phyloP scores from a whole-genome alignment of 2,113 vertebrate species.

The Vanacampus margaritifer region DNA sequence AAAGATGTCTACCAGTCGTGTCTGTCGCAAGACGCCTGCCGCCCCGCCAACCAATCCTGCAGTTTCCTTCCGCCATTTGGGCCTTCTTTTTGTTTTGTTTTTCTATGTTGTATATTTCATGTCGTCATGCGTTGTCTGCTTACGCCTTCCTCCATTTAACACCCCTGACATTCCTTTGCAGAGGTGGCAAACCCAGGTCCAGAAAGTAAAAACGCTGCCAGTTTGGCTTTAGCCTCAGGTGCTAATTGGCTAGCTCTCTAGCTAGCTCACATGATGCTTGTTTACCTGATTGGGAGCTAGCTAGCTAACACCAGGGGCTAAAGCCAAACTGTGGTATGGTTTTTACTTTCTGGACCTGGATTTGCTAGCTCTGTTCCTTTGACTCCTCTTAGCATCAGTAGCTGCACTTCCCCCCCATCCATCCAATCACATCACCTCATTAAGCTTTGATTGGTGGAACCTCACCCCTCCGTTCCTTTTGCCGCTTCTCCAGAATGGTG shows the following conservation, averaged over 20 bases:
- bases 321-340: too few species aligned
- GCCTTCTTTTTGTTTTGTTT: constrained; percentile 22
- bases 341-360: too few species aligned
- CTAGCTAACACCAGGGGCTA: too few species aligned
- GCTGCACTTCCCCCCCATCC: constrained; percentile 5
- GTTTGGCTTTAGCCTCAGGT: too few species aligned
- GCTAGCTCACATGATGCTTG: too few species aligned
- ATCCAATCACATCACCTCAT: neutral
- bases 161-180: constrained; percentile 29
- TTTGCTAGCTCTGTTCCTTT: too few species aligned
- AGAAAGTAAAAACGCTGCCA: too few species aligned
- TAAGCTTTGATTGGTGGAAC: neutral
- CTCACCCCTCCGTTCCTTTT: constrained; percentile 10
- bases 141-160: constrained; percentile 16
- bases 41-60: constrained; percentile 4
- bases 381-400: constrained; percentile 33
- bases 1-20: neutral
- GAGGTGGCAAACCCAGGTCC: too few species aligned
- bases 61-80: constrained; percentile 2
- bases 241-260: too few species aligned
- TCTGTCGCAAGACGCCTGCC: neutral
- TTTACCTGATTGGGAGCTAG: too few species aligned
- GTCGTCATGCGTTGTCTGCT: constrained; percentile 45
- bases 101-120: constrained; percentile 42
- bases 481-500: constrained; percentile 43